Evolutionary conservation across 2,797 vertebrate genomes (phyloP), one percentile per base, ranked within the genome.

Genomic region (Eupleurogrammus muticus): DNA sequence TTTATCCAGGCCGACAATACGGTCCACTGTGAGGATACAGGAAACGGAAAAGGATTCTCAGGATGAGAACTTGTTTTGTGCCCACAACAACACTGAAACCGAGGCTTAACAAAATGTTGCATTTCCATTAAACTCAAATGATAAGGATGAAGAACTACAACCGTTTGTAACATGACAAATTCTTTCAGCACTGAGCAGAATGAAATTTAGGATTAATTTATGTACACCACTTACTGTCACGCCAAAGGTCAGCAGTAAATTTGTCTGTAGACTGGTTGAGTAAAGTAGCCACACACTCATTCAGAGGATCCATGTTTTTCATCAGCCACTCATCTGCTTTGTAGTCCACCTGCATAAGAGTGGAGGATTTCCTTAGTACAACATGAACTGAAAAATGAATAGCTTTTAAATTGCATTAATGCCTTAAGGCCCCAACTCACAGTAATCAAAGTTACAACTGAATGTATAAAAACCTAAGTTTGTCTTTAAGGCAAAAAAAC

Each of bases 231-330:
- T 92, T 79, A 99, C 98, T 94, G 73, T 98, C 97, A 90, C 94
- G 96, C 97, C 97, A 99, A 46, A 99, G 93, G 80, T 99, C 97
- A 0, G 95, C 95, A 55, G 96, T 95, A 66, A 98, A 97, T 80
- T 96, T 99, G 90, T 99, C 97, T 0, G 96, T 96, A 0, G 98
- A 99, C 85, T 97, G 97, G 90, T 98, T 97, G 55, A 99, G 96
- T 64, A 99, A 93, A 0, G 95, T 91, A 69, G 97, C 97, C 6
- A 99, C 95, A 47, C 96, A 97, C 87, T 99, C 98, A 0, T 99
- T 99, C 79, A 99, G 93, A 0, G 98, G 98, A 87, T 99, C 98
- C 98, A 99, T 99, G 92, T 99, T 99, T 92, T 99, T 99, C 96
- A 98, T 96, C 89, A 99, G 89, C 98, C 98, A 99, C 66, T 95